A percentile compares a stretch with the other conserved stretches of the same genome.
Evolutionary conservation across 2,888 invertebrate species (phyloP).

Genomic region (Drosophila villosipedis): DNA sequence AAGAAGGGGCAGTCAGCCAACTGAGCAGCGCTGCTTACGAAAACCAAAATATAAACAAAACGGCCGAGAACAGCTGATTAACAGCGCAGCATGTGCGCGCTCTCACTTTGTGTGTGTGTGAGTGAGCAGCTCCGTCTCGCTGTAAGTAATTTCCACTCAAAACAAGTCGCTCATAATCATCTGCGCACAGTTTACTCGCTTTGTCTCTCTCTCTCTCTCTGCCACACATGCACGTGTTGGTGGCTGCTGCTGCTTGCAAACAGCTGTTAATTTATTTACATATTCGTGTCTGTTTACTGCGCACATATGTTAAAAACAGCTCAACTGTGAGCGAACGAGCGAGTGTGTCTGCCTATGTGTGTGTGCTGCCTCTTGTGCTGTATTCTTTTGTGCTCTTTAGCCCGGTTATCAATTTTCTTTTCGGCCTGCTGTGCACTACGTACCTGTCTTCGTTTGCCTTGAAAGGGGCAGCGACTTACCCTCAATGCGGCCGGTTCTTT

Average conservation of each 20-base stretch:
- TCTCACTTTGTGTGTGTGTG: slow-evolving; percentile 44
- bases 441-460: slow-evolving; percentile 46
- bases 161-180: slow-evolving; percentile 56
- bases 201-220: slow-evolving; percentile 9
- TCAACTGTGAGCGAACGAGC: slow-evolving; percentile 32
- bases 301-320: slow-evolving; percentile 72
- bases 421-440: slow-evolving; percentile 17
- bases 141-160: slow-evolving; percentile 66
- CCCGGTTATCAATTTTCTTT: slow-evolving; percentile 52
- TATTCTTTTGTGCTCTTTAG: slow-evolving; percentile 45
- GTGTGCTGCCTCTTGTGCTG: slow-evolving; percentile 38
- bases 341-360: slow-evolving; percentile 13
- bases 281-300: slow-evolving; percentile 60
- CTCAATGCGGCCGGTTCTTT: slow-evolving; percentile 32
- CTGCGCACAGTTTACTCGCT: slow-evolving; percentile 34
- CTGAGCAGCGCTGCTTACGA: slow-evolving; percentile 63
- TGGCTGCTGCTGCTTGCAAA: slow-evolving; percentile 58
- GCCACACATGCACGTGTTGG: slow-evolving; percentile 68
- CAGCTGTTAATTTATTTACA: slow-evolving; percentile 79
- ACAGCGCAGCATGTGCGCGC: slow-evolving; percentile 65
- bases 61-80: slow-evolving; percentile 79
- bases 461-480: slow-evolving; percentile 46
- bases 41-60: slow-evolving; percentile 82
- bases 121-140: slow-evolving; percentile 15
- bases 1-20: slow-evolving; percentile 63